Conservation (phyloP, 1,140 invertebrate species). For the Saccostrea echinata region DNA sequence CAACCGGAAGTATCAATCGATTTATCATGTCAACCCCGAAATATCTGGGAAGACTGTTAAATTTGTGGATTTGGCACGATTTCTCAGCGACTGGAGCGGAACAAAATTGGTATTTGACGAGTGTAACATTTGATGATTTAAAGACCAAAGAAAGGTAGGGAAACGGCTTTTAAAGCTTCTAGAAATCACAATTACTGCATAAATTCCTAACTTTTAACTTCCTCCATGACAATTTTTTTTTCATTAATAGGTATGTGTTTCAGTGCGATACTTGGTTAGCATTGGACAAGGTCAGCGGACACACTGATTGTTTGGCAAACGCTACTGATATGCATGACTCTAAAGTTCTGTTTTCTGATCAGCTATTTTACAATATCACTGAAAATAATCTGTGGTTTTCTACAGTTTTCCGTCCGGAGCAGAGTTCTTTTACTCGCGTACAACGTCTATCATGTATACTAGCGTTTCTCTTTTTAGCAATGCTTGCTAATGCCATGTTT, state of each 20-base stretch:
- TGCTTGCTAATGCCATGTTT: slow-evolving; percentile 76
- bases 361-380: slow-evolving; percentile 66
- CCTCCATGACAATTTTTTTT: not conserved
- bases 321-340: slow-evolving; percentile 71
- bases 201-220: not conserved
- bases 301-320: slow-evolving; percentile 73
- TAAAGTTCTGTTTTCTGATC: slow-evolving; percentile 74
- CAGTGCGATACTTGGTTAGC: slow-evolving; percentile 75
- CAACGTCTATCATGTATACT: slow-evolving; percentile 73
- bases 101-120: slow-evolving; percentile 75
- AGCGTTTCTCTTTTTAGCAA: slow-evolving; percentile 71
- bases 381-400: slow-evolving; percentile 69
- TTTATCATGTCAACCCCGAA: slow-evolving; percentile 72
- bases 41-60: slow-evolving; percentile 71
- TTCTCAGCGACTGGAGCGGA: slow-evolving; percentile 73
- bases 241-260: slow-evolving; percentile 72
- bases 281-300: slow-evolving; percentile 73
- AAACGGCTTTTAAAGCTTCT: not conserved
- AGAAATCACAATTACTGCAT: not conserved
- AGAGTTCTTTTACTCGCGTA: slow-evolving; percentile 64
- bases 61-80: slow-evolving; percentile 78
- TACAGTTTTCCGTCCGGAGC: slow-evolving; percentile 49
- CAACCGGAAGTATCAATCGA: slow-evolving; percentile 68
- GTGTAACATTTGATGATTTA: slow-evolving; percentile 73
- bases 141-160: slow-evolving; percentile 76